Conservation (phyloP, 1,140 invertebrate genomes). For the Scylla paramamosain region DNA sequence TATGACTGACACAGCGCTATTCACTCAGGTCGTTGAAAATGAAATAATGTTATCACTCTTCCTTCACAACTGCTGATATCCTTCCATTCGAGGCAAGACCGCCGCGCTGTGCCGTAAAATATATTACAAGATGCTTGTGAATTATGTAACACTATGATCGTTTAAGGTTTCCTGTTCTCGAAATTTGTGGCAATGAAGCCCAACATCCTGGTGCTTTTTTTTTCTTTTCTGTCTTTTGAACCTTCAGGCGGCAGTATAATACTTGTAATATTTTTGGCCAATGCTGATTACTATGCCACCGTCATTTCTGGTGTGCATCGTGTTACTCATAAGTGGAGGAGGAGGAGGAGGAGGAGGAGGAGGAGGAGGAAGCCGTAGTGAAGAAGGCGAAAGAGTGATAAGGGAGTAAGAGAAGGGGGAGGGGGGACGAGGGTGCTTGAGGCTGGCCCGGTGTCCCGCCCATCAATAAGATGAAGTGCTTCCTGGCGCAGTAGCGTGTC, state of each 20-base stretch:
- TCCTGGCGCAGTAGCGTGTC: not conserved
- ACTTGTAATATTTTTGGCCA: not conserved
- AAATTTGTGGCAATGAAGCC: not conserved
- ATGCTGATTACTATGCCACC: not conserved
- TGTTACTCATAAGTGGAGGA: too few species aligned
- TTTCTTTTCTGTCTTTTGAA: not conserved
- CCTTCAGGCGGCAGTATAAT: not conserved
- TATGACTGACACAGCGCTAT: too few species aligned
- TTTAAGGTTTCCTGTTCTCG: not conserved
- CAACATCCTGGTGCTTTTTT: not conserved
- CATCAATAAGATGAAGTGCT: conserved; percentile 4
- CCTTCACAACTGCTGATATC: not conserved
- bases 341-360: not conserved
- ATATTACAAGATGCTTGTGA: not conserved
- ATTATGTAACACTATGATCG: not conserved
- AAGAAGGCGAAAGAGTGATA: not conserved
- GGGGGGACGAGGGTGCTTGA: not conserved
- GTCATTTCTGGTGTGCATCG: not conserved
- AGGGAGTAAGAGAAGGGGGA: not conserved
- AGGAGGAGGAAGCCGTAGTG: not conserved
- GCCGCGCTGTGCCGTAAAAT: not conserved
- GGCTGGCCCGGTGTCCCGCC: not conserved
- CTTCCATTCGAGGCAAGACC: not conserved
- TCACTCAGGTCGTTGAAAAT: too few species aligned
- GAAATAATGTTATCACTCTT: too few species aligned